A percentile compares a stretch with the other conserved stretches of the same genome.
These are phyloP conservation scores for Cricetomys ansorgei DNA, from an alignment of 2,113 vertebrate species.

Conservation along the genomic window DNA sequence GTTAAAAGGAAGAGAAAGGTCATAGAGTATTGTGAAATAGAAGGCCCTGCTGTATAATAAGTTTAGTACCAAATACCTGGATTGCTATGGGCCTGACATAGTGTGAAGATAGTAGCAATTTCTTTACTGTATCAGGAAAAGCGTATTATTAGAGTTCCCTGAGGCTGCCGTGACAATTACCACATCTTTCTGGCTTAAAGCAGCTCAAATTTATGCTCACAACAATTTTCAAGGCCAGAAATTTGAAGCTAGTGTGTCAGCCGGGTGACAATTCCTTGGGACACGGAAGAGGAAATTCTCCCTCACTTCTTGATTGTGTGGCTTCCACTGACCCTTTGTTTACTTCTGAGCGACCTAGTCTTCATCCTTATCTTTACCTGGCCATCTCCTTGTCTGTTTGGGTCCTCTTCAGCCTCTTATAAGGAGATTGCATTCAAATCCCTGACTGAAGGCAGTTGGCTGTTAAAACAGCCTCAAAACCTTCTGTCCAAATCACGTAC, in stretches of 20 bases:
- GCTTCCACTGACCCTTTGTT: not conserved
- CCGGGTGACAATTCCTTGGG: not conserved
- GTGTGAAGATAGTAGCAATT: not conserved
- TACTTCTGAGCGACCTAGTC: too few species aligned
- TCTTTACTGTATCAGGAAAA: not conserved
- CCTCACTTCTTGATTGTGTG: not conserved
- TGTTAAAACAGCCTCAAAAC: not conserved
- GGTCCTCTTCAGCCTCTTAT: not conserved
- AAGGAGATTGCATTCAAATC: not conserved
- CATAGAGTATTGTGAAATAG: not conserved
- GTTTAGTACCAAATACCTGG: not conserved
- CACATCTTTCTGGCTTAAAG: not conserved
- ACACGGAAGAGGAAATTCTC: not conserved
- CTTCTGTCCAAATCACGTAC: not conserved
- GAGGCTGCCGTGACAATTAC: not conserved
- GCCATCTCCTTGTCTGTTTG: not conserved
- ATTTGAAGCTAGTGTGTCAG: not conserved
- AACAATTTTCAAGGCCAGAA: not conserved
- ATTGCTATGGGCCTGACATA: not conserved
- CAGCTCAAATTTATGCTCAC: not conserved
- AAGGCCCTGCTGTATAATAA: not conserved
- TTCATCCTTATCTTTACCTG: not conserved
- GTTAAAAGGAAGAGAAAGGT: not conserved
- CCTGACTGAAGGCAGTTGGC: not conserved
- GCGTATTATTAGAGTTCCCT: not conserved